Base-by-base conservation (phyloP, 1,140 invertebrate species). In the Drosophila subobscura region DNA sequence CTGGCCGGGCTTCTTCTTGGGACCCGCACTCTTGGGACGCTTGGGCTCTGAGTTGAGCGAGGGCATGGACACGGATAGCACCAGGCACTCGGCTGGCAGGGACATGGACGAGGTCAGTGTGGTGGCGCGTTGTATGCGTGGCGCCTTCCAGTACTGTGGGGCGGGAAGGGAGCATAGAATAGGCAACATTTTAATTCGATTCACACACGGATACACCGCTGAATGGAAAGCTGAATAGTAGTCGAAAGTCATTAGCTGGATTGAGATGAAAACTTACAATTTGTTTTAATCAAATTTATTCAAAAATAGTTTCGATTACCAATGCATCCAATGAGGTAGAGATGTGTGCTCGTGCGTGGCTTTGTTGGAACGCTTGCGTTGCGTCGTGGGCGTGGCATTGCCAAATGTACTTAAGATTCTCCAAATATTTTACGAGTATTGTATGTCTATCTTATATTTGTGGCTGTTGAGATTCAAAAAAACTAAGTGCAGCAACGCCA, bases 91-190 rank as follows among this genome's bases (percentile, higher is more conserved):
- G 41, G 91, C 90, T 63, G 91, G 91, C 67, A 92, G 73, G 46
- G 91, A 92, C 86, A 92, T 91, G 57, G 90, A 91, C 56, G 91
- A 89, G 68, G 91, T 90, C 54, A 92, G 52, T 44, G 91, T 91
- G 20, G 90, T 91, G 57, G 91, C 80, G 45, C 90, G 80, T 63
- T 89, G 79, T 41, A 91, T 91, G 50, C 86, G 89, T 27, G 79
- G 90, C 33, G 86, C 85, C 63, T 91, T 91, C 85, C 85, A 91
- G 76, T 85, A 85, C 79, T 91, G 72, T 61, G 58, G 63, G 52
- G 6, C 1, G 10, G 33, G 4, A 10, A 37, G n/a, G 12, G 23
- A 44, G 22, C 5, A 57, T 47, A 42, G 5, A 33, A 41, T 33
- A 8, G 33, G 5, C 22, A n/a, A 5, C n/a, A 25, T 22, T 23